Percentiles rank a stretch among this genome's conserved stretches.
phyloP scores from a whole-genome alignment of 2,888 invertebrate species.

The Elaeidobius kamerunicus region DNA sequence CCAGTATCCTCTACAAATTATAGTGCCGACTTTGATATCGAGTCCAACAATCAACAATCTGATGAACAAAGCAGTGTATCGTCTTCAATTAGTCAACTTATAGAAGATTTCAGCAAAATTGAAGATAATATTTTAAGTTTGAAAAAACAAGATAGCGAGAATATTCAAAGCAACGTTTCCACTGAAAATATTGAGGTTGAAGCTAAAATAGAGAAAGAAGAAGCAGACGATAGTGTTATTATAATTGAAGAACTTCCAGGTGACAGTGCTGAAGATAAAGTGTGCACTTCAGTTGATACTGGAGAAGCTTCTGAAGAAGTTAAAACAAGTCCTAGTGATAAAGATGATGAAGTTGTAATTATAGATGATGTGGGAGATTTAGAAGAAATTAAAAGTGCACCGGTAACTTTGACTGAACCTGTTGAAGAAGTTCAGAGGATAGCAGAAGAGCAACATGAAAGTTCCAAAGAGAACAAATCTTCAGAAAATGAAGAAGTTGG shows the following conservation, averaged over 20 bases:
- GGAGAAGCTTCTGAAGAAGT: too few relatives aligned
- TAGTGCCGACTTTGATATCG: slow-evolving; percentile 38
- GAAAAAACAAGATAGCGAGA: slow-evolving; percentile 14
- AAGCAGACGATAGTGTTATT: not conserved
- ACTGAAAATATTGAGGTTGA: not conserved
- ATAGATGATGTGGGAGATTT: too few relatives aligned
- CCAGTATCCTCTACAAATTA: slow-evolving; percentile 30
- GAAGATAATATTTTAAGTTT: slow-evolving; percentile 39
- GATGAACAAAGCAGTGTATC: slow-evolving; percentile 35
- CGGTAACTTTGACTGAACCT: too few relatives aligned
- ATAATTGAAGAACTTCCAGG: slow-evolving; percentile 1
- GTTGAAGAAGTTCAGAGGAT: too few relatives aligned
- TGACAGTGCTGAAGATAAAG: too few relatives aligned
- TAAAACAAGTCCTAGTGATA: too few relatives aligned
- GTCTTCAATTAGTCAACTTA: slow-evolving; percentile 40
- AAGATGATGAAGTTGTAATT: too few relatives aligned
- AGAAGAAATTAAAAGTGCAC: too few relatives aligned
- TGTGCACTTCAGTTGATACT: too few relatives aligned
- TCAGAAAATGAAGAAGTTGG: not conserved
- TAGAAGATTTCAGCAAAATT: slow-evolving; percentile 41
- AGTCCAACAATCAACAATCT: slow-evolving; percentile 27
- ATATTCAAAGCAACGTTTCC: not conserved
- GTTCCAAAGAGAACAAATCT: not conserved
- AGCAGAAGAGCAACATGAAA: not conserved
- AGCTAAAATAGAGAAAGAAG: too few relatives aligned